phyloP scores from a whole-genome alignment of 2,888 invertebrate species.

The Margaritifera margaritifera region DNA sequence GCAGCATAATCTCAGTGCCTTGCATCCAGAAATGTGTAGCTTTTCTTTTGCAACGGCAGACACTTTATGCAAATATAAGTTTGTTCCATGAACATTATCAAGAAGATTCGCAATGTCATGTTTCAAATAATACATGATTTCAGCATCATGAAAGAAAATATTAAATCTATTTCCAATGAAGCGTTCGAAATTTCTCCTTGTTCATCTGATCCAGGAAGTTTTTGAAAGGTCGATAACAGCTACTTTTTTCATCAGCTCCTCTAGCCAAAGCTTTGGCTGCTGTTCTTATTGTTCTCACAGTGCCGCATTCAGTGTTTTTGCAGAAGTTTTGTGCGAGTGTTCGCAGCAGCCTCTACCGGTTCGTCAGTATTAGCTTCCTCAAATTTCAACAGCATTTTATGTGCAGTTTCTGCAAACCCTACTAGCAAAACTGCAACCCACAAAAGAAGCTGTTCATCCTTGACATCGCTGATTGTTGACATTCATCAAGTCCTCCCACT shows the following conservation, averaged over 20 bases:
- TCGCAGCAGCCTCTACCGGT: slow-evolving; percentile 1
- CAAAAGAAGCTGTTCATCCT: slow-evolving; percentile 12
- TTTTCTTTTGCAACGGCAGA: no score
- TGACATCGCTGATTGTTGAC: slow-evolving; percentile 4
- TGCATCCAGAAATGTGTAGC: no score
- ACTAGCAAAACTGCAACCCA: slow-evolving; percentile 7
- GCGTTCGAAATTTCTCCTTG: not conserved
- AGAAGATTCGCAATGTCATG: no score
- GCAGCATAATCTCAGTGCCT: no score
- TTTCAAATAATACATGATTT: no score
- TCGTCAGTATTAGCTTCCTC: slow-evolving; percentile 1
- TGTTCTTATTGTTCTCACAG: slow-evolving; percentile 1
- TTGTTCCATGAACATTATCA: no score
- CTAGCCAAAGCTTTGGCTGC: slow-evolving; percentile 6
- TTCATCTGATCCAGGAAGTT: slow-evolving; percentile 5
- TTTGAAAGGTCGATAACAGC: slow-evolving; percentile 3
- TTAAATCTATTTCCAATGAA: no score
- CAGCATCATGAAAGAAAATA: no score
- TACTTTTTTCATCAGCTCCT: slow-evolving; percentile 6
- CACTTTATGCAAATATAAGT: no score
- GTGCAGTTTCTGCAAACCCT: slow-evolving; percentile 7
- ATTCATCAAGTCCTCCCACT: slow-evolving; percentile 7
- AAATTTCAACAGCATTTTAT: slow-evolving; percentile 3
- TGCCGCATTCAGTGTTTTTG: slow-evolving; percentile 1
- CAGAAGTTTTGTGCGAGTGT: not conserved